Evolutionary conservation across 2,113 vertebrate genomes (phyloP), one percentile per base, ranked within the genome.

Genomic region (Paracanthobrama guichenoti): DNA sequence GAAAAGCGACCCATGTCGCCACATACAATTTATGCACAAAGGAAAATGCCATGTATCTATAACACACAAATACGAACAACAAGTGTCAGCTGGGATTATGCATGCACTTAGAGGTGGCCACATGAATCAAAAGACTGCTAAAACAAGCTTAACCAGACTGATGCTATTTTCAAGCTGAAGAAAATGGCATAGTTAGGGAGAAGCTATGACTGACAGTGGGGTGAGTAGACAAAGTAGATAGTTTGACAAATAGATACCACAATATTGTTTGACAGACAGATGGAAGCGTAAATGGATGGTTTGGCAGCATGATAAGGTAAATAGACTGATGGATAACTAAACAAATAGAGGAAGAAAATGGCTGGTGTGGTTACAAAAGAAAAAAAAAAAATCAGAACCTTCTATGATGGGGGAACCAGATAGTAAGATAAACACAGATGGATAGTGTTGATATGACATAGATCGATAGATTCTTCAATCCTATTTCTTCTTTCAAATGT

Each of bases 181-280:
- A 59, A 77, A 82, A 78, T 28, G 6, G 64, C 44, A 62, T 78
- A 28, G 26, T 76, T 60, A 57, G 6, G 4, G 22, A 82, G 73
- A 86, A 77, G 83, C 86, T 82, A 55, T 94, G 93, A 94, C 89
- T 94, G 94, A 94, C 93, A 94, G 93, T 86, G 86, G 91, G 91
- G 89, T 85, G 89, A 91, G 89, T 84, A 90, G 92, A 93, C 88
- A 87, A 87, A 89, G 92, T 91, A 39, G 91, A 92, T 93, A 92
- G 92, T 94, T 94, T 91, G 93, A 95, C 94, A 93, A 95, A 95
- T 94, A 92, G 92, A 93, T 89, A 90, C 89, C 90, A 91, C 93
- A 89, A 95, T 94, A 92, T 91, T 93, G 91, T 92, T 91, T 94
- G 94, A 94, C 93, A 94, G 93, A 93, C 94, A 94, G 94, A 94